phyloP scores from a whole-genome alignment of 2,888 invertebrate genomes.

The Synanthedon tipuliformis region DNA sequence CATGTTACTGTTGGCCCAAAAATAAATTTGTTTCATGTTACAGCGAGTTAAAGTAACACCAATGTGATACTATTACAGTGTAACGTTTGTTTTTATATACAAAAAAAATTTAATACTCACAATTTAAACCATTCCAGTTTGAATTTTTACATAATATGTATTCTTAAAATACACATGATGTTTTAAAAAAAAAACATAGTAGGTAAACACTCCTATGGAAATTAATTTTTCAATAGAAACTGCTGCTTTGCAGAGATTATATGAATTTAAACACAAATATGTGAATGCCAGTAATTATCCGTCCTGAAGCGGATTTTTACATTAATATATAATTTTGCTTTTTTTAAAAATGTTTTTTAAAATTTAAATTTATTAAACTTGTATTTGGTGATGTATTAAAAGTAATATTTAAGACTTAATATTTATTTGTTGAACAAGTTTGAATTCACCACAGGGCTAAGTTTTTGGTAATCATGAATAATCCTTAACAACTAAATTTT shows the following conservation, averaged over 20 bases:
- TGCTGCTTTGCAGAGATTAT: background rate
- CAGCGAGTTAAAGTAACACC: background rate
- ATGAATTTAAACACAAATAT: constrained; percentile 48
- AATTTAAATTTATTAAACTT: background rate
- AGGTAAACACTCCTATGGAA: background rate
- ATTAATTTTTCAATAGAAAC: background rate
- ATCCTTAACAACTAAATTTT: no score
- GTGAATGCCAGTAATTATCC: constrained; percentile 49
- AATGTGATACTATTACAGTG: background rate
- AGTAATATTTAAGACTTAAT: no score
- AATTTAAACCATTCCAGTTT: constrained; percentile 46
- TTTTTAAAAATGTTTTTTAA: background rate
- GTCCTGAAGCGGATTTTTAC: constrained; percentile 48
- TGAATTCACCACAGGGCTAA: no score
- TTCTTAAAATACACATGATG: background rate
- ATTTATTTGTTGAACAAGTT: no score
- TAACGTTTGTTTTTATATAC: constrained; percentile 23
- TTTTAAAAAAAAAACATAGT: no score
- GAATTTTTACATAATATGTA: background rate
- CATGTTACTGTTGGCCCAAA: constrained; percentile 3
- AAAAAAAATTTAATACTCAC: constrained; percentile 49
- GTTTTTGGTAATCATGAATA: no score
- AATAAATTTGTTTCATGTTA: background rate
- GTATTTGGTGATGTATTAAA: no score
- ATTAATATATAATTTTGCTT: constrained; percentile 15